A percentile compares a stretch with the other conserved stretches of the same genome.
Conservation (phyloP, 1,140 invertebrate genomes). For the Sitobion miscanthi region DNA sequence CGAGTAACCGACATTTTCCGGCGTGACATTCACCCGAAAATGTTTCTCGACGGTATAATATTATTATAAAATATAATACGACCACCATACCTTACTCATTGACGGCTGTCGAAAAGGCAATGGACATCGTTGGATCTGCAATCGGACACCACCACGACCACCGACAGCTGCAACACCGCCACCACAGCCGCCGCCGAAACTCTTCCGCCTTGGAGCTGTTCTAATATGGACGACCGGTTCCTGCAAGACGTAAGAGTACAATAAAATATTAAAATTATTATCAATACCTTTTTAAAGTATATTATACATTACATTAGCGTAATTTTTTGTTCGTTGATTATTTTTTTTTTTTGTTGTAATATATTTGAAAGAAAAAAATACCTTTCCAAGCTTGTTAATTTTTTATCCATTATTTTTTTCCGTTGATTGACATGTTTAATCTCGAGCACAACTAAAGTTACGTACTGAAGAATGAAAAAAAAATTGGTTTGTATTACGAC, state of each 20-base stretch:
- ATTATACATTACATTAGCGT: not conserved
- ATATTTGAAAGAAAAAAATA: not conserved
- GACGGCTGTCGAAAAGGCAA: not conserved
- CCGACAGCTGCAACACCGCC: not conserved
- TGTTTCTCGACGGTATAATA: not conserved
- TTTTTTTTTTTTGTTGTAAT: not conserved
- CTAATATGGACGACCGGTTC: constrained; percentile 39
- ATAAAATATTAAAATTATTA: not conserved
- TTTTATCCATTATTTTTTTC: not conserved
- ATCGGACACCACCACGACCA: not conserved
- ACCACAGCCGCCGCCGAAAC: not conserved
- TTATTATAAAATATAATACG: not conserved
- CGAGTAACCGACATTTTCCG: not conserved
- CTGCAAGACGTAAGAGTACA: constrained; percentile 28
- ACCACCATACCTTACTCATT: not conserved
- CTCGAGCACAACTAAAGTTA: constrained; percentile 53
- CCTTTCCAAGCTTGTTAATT: not conserved
- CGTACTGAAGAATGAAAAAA: not conserved
- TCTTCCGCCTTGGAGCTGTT: not conserved
- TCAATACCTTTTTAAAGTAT: not conserved
- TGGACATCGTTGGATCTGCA: not conserved
- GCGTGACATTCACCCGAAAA: not conserved
- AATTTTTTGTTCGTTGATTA: not conserved
- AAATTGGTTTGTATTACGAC: not conserved
- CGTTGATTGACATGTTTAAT: constrained; percentile 32